A percentile compares a stretch with the other conserved stretches of the same genome.
Conservation (phyloP, 2,888 invertebrate genomes). For the Alviniconcha strummeri region DNA sequence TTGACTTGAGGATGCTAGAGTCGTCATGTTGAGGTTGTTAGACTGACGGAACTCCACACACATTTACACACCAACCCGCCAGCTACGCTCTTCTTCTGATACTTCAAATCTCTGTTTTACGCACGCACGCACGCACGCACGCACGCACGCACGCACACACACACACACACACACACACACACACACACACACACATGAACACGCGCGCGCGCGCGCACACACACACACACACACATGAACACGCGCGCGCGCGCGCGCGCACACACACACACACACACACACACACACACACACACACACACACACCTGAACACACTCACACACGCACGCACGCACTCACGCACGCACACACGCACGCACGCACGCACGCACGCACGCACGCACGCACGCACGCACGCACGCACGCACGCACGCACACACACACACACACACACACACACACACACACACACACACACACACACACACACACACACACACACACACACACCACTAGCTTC, state of each 20-base stretch:
- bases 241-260: neutral
- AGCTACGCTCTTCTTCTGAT: too few species aligned
- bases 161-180: constrained; percentile 8
- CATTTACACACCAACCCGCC: too few species aligned
- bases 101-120: too few species aligned
- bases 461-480: neutral
- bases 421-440: constrained; percentile 1
- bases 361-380: neutral
- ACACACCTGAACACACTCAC: too few species aligned
- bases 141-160: neutral
- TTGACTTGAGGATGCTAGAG: too few species aligned
- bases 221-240: neutral
- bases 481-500: neutral
- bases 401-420: neutral
- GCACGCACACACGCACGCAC: neutral
- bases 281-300: neutral
- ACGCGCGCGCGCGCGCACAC: neutral
- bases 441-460: too few species aligned
- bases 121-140: too few species aligned
- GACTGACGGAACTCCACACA: too few species aligned
- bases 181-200: constrained; percentile 1
- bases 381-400: constrained; percentile 10
- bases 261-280: neutral
- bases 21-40: too few species aligned
- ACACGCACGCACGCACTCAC: neutral